A percentile compares a stretch with the other conserved stretches of the same genome.
phyloP scores from a whole-genome alignment of 2,797 vertebrate genomes.

The Pogoniulus pusillus region DNA sequence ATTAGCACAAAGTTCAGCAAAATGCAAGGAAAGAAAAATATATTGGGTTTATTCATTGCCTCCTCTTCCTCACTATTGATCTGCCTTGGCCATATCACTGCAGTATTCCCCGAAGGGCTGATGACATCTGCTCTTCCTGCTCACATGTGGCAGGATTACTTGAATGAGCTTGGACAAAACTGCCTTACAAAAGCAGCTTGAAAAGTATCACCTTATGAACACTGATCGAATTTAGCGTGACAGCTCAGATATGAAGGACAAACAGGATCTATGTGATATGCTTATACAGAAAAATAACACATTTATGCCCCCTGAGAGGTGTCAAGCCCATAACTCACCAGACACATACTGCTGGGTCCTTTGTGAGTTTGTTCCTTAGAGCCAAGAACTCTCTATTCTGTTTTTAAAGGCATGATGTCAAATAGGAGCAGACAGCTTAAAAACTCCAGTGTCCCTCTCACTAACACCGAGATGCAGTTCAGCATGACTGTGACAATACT shows the following conservation, averaged over 20 bases:
- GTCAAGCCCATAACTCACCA: slow-evolving; percentile 7
- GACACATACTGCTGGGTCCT: neutral
- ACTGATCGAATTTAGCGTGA: slow-evolving; percentile 3
- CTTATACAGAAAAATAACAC: slow-evolving; percentile 30
- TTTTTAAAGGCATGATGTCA: neutral
- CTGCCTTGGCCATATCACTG: neutral
- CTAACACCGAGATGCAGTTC: neutral
- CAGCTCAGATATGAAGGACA: slow-evolving; percentile 34
- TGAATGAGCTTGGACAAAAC: slow-evolving; percentile 36
- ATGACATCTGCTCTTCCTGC: neutral
- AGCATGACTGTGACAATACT: neutral
- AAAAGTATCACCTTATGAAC: slow-evolving; percentile 18
- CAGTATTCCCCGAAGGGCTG: neutral
- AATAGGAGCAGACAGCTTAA: neutral
- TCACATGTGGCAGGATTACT: neutral
- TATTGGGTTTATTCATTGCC: neutral
- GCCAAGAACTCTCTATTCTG: neutral
- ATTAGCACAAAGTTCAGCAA: neutral
- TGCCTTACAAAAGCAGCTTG: slow-evolving; percentile 23
- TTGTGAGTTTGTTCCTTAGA: neutral
- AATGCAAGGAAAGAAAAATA: neutral
- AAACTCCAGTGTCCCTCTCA: neutral
- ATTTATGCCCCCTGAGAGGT: neutral
- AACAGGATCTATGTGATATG: slow-evolving; percentile 15
- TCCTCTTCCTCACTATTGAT: neutral